A percentile compares a stretch with the other conserved stretches of the same genome.
These are phyloP conservation scores for Protophormia terraenovae DNA, from an alignment of 2,888 invertebrate species.

Conservation along the genomic window DNA sequence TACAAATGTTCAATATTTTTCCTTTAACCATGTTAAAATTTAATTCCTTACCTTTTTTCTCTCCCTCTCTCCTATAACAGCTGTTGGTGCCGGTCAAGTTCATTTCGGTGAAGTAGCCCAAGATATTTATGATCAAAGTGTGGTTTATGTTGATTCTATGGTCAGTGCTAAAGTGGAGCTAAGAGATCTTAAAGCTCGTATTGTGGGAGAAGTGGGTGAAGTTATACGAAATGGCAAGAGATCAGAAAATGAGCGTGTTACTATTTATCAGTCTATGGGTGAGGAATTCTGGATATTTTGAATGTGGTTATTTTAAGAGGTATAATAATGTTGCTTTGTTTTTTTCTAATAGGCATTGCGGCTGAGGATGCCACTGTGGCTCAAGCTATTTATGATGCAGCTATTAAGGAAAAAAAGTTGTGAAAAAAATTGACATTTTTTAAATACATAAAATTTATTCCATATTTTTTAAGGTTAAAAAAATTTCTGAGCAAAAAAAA, in stretches of 20 bases:
- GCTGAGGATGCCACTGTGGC: constrained; percentile 85
- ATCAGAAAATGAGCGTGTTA: constrained; percentile 75
- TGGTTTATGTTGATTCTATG: constrained; percentile 83
- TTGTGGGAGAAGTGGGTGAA: constrained; percentile 84
- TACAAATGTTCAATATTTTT: not conserved
- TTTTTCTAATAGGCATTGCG: constrained; percentile 83
- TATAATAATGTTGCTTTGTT: not conserved
- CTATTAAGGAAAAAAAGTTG: constrained; percentile 10
- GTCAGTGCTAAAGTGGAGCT: constrained; percentile 83
- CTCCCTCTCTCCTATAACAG: too few species aligned
- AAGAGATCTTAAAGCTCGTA: constrained; percentile 81
- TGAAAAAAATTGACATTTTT: not conserved
- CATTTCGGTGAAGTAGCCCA: constrained; percentile 83
- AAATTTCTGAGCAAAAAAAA: too few species aligned
- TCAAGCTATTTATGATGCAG: constrained; percentile 81
- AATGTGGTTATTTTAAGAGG: not conserved
- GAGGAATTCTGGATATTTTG: constrained; percentile 60
- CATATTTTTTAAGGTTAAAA: too few species aligned
- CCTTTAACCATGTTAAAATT: not conserved
- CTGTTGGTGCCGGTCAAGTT: constrained; percentile 83
- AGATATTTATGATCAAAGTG: constrained; percentile 82
- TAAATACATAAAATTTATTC: not conserved
- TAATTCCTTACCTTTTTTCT: constrained; percentile 63
- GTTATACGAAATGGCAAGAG: constrained; percentile 80
- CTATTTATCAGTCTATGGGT: constrained; percentile 87